Evolutionary conservation across 1,140 invertebrate species (phyloP).

Genomic region (Trichogramma pretiosum): DNA sequence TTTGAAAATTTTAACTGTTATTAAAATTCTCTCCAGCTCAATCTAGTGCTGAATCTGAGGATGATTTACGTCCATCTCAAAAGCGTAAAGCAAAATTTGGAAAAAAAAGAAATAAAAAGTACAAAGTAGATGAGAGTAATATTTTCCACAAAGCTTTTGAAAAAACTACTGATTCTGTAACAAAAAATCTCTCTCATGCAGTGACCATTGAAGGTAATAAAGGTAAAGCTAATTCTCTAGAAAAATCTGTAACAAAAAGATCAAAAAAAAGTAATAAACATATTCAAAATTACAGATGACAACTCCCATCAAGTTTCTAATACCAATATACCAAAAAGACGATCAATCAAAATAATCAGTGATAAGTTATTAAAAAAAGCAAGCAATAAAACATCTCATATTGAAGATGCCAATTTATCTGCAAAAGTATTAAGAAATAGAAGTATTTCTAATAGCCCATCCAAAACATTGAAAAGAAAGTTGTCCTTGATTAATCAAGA

Average conservation of each 20-base stretch:
- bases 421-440: neutral
- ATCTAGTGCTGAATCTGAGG: conserved; percentile 8
- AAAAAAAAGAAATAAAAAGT: neutral
- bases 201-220: neutral
- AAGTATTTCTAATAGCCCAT: neutral
- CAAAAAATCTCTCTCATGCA: neutral
- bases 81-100: neutral
- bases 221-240: neutral
- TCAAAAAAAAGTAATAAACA: too few relatives aligned
- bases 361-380: too few relatives aligned
- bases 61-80: neutral
- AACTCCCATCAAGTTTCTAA: too few relatives aligned
- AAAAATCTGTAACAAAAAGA: too few relatives aligned
- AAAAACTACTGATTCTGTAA: neutral
- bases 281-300: too few relatives aligned
- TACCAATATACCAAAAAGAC: too few relatives aligned
- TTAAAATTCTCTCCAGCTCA: too few relatives aligned
- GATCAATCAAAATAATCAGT: too few relatives aligned
- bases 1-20: too few relatives aligned
- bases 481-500: neutral
- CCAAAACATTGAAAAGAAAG: neutral
- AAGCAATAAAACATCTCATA: too few relatives aligned
- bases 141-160: neutral
- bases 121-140: neutral
- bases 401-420: too few relatives aligned